phyloP scores from a whole-genome alignment of 2,113 vertebrate species.

The Cryptoleucopteryx plumbea region DNA sequence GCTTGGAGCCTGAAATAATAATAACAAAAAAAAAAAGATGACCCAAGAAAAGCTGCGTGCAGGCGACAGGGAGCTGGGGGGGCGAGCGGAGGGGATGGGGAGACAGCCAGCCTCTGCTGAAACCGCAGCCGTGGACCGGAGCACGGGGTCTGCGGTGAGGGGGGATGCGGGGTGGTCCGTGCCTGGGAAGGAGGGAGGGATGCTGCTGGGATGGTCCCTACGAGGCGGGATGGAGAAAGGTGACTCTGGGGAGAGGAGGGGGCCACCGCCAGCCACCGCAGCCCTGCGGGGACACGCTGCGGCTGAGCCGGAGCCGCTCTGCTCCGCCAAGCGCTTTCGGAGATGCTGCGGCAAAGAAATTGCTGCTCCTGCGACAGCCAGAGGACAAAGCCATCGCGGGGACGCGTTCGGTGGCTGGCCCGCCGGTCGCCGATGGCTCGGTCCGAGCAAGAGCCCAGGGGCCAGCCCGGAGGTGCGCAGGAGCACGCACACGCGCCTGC shows the following conservation, averaged over 20 bases:
- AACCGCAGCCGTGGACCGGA: rapidly evolving
- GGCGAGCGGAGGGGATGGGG: neutral
- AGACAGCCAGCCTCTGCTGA: neutral
- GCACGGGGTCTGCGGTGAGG: neutral
- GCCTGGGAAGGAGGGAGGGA: neutral
- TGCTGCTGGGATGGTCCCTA: neutral
- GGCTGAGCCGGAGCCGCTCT: neutral
- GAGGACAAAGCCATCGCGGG: neutral
- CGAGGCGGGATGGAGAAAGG: neutral
- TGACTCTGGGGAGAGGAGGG: neutral
- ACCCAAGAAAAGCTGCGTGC: neutral
- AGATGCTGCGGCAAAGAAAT: neutral
- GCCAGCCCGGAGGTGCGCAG: neutral
- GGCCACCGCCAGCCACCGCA: neutral
- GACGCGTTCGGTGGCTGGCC: rapidly evolving
- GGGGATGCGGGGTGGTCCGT: neutral
- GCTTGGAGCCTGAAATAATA: neutral
- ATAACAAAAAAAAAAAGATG: neutral
- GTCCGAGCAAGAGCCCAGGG: neutral
- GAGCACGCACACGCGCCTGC: rapidly evolving
- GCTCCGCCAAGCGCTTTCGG: rapidly evolving
- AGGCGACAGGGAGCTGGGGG: neutral
- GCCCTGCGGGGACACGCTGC: neutral
- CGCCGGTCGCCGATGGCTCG: rapidly evolving
- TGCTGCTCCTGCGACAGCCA: neutral